Evolutionary conservation across 1,140 invertebrate species (phyloP), one percentile per base, ranked within the genome.

Genomic region (Drosophila micromelanica): DNA sequence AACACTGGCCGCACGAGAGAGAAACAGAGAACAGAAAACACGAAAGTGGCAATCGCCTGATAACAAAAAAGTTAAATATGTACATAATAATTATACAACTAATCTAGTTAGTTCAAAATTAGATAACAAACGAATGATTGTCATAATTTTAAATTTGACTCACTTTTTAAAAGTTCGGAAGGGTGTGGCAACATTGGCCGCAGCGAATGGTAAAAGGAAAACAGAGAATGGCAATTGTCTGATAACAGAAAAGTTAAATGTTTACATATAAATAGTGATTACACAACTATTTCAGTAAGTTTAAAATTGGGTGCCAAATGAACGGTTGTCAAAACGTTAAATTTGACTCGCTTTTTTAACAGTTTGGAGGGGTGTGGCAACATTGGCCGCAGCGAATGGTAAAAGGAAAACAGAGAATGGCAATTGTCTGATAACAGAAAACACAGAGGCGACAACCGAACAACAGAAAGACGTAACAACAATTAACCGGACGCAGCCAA

Each of bases 371-470:
- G 30, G 37, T 51, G 30, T 59, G 69, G 62, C 15, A 67, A 59
- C 69, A 67, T 54, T 67, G 54, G n/a, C 3, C 5, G 45, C 7
- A 17, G 35, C 32, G 54, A 52, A 70, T 17, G 51, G 35, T 63
- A 46, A 63, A 38, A 46, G 17, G 30, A 72, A 70, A 77, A 62
- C 46, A 61, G 7, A 59, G 35, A 56, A 35, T 32, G 59, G 43
- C 49, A 65, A 62, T 54, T 48, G 57, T 40, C 48, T 89, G 82
- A 86, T 86, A 89, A 86, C 46, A 55, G 37, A 32, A 67, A 43
- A 54, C 32, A 48, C 7, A 52, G 12, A 55, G 13, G 23, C 6
- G 35, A 17, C 17, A 1, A 17, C 17, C n/a, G n/a, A 17, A 17
- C 17, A 17, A 17, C 27, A 12, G 48, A 62, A 46, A 75, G 68